These are phyloP conservation scores for Noctilio leporinus DNA, from an alignment of 2,113 vertebrate genomes.

Conservation along the genomic window DNA sequence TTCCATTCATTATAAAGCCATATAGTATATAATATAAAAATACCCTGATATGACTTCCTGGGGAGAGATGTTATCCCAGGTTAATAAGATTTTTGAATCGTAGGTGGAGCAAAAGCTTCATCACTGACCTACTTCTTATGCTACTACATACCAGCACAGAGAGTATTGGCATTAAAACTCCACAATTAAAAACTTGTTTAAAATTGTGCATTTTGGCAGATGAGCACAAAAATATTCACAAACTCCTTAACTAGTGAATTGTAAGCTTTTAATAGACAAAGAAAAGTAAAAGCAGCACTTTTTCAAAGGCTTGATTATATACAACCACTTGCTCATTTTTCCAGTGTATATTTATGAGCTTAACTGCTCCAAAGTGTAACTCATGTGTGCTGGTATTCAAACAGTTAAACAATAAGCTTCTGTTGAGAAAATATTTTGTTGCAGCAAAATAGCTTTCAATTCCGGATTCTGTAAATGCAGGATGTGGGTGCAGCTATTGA, in stretches of 20 bases:
- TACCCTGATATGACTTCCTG: neutral
- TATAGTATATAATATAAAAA: neutral
- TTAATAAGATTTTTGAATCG: neutral
- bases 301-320: neutral
- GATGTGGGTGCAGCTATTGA: neutral
- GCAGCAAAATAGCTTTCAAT: constrained; percentile 32
- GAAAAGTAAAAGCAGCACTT: neutral
- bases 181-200: constrained; percentile 28
- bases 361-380: constrained; percentile 10
- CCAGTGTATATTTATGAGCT: constrained; percentile 9
- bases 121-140: neutral
- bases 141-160: neutral
- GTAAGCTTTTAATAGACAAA: neutral
- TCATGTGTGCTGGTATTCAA: neutral
- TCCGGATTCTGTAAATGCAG: neutral
- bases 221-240: constrained; percentile 9
- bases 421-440: constrained; percentile 36
- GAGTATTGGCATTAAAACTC: neutral
- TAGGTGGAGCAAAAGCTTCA: neutral
- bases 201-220: constrained; percentile 18
- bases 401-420: constrained; percentile 5
- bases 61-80: neutral
- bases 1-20: neutral
- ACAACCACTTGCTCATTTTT: constrained; percentile 10
- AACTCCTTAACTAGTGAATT: neutral